A percentile compares a stretch with the other conserved stretches of the same genome.
Conservation (phyloP, 2,888 invertebrate genomes). For the Coecobrya sp. region DNA sequence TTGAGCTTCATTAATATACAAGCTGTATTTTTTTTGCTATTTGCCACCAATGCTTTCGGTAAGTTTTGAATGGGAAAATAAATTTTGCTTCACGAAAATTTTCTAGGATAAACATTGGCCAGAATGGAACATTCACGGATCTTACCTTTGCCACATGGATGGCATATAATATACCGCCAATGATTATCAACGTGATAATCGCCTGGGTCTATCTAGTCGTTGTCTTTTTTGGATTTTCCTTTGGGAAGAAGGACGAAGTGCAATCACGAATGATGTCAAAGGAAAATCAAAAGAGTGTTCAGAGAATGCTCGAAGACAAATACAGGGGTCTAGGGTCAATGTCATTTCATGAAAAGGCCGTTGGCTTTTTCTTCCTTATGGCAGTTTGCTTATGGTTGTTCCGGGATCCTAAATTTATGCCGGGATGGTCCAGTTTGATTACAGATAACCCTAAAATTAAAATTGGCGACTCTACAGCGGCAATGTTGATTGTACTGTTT, state of each 20-base stretch:
- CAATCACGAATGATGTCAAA: conserved; percentile 66
- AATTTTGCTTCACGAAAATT: background rate
- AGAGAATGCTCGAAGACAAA: conserved; percentile 87
- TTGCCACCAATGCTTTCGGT: background rate
- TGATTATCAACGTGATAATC: conserved; percentile 83
- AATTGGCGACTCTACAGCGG: conserved; percentile 87
- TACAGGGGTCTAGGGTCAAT: conserved; percentile 92
- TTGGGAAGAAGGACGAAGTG: conserved; percentile 70
- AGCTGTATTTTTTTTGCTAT: background rate
- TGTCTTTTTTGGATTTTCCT: conserved; percentile 83
- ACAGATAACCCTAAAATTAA: conserved; percentile 89
- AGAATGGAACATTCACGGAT: conserved; percentile 85
- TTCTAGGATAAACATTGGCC: conserved; percentile 80
- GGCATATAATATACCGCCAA: conserved; percentile 85
- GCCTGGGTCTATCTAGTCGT: conserved; percentile 84
- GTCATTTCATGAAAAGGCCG: conserved; percentile 92
- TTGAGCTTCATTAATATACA: background rate
- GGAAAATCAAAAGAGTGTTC: conserved; percentile 85
- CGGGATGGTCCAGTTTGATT: conserved; percentile 94
- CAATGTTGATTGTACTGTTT: conserved; percentile 80
- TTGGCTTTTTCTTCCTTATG: conserved; percentile 92
- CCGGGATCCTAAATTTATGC: conserved; percentile 95
- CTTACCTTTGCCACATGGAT: conserved; percentile 86
- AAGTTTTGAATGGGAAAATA: background rate
- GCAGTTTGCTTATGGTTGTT: conserved; percentile 96